Evolutionary conservation across 2,113 vertebrate species (phyloP), one percentile per base, ranked within the genome.

Genomic region (Neotragus pygmaeus): DNA sequence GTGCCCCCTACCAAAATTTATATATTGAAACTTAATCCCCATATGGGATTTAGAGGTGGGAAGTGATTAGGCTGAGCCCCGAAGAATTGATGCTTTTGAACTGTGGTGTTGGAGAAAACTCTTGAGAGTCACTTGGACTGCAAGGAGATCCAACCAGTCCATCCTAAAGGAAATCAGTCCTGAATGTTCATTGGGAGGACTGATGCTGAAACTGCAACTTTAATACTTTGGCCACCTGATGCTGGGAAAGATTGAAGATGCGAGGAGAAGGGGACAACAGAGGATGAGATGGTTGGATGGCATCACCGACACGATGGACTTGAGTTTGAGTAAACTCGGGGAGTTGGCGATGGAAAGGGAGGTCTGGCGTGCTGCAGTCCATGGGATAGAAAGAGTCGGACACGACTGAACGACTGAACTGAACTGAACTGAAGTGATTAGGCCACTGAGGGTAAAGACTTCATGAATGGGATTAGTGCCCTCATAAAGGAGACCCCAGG

Each of bases 1-100:
- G 60, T 58, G n/a, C 3, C 10, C 21, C 82, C 10, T 43, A 2
- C 2, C 1, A 0, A 73, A 88, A 83, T 60, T n/a, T 4, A 0
- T 73, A 88, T 47, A 64, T 77, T 89, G 85, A 89, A 77, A 30
- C 58, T 47, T 75, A 64, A 62, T 70, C 30, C 36, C 78, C 28
- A 47, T 0, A 53, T 30, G 9, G 62, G 21, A n/a, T 57, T 60
- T 51, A 77, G 75, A 80, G 28, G 23, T 66, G 15, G 45, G 23
- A 75, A 43, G 70, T 43, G 23, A 75, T 39, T n/a, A 64, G 64
- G 36, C 39, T 73, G 21, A 73, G 23, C 36, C 10, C 66, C 36
- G 23, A 73, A 73, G 66, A 73, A 73, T 2, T 73, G 21, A 73
- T 73, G 36, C 36, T 73, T 73, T 73, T 73, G 66, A 73, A 73